Evolutionary conservation across 2,888 invertebrate species (phyloP).

Genomic region (Macrosoma leucophasiata): DNA sequence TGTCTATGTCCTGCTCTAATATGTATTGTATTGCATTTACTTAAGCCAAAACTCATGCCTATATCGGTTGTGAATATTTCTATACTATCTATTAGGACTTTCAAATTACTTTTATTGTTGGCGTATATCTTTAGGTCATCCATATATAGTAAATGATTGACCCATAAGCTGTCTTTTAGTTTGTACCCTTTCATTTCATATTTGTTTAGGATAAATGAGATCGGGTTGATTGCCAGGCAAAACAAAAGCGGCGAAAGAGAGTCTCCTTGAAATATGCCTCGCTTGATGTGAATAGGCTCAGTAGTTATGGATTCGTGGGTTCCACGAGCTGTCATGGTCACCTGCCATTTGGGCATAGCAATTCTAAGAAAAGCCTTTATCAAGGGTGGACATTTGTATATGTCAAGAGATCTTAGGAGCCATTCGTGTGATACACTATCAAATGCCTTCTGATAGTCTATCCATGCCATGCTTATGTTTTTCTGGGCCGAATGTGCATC

Average conservation of each 20-base stretch:
- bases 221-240: too few species aligned
- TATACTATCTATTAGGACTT: not conserved
- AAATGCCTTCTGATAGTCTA: constrained; percentile 14
- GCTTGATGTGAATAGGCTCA: constrained; percentile 1
- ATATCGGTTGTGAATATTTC: not conserved
- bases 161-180: not conserved
- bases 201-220: too few species aligned
- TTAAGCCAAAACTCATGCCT: constrained; percentile 1
- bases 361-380: not conserved
- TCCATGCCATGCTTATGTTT: constrained; percentile 14
- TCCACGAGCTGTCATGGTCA: constrained; percentile 4
- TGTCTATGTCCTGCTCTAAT: not conserved
- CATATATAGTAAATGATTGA: constrained; percentile 5
- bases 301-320: not conserved
- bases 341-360: constrained; percentile 2
- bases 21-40: not conserved
- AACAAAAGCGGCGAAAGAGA: constrained; percentile 2
- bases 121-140: constrained; percentile 8
- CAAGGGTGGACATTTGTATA: constrained; percentile 11
- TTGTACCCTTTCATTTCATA: constrained; percentile 1
- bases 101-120: constrained; percentile 2
- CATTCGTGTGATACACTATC: constrained; percentile 12
- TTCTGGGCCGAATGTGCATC: constrained; percentile 12
- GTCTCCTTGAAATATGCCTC: constrained; percentile 1
- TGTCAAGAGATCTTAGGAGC: constrained; percentile 3